These are phyloP conservation scores for Cylas formicarius DNA, from an alignment of 1,140 invertebrate genomes.

Conservation along the genomic window DNA sequence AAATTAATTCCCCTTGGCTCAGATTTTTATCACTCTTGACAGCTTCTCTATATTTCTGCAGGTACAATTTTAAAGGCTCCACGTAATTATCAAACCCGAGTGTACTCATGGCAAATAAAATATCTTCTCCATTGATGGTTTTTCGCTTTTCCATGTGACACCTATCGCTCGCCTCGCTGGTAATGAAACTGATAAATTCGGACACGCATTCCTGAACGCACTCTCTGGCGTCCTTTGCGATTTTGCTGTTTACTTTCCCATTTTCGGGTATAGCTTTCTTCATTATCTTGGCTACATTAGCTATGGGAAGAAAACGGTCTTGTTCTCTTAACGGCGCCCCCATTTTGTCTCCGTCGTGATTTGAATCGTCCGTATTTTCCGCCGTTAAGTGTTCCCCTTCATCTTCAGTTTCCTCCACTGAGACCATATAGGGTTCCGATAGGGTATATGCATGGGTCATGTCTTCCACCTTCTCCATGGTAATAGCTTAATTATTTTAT, in stretches of 20 bases:
- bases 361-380: slow-evolving; percentile 69
- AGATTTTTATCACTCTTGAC: slow-evolving; percentile 40
- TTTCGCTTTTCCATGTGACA: slow-evolving; percentile 98
- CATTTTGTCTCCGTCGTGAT: slow-evolving; percentile 49
- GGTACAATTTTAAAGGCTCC: slow-evolving; percentile 90
- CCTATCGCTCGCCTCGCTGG: slow-evolving; percentile 93
- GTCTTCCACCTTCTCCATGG: slow-evolving; percentile 24
- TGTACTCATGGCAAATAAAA: slow-evolving; percentile 92
- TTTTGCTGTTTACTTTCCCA: slow-evolving; percentile 75
- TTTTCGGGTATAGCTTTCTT: slow-evolving; percentile 93
- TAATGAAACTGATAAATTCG: slow-evolving; percentile 99
- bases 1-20: slow-evolving; percentile 29
- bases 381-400: slow-evolving; percentile 41
- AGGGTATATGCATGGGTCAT: slow-evolving; percentile 27
- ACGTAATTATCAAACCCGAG: slow-evolving; percentile 99
- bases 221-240: slow-evolving; percentile 98
- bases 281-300: slow-evolving; percentile 99
- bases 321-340: slow-evolving; percentile 69
- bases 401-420: slow-evolving; percentile 36
- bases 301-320: slow-evolving; percentile 94
- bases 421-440: slow-evolving; percentile 32
- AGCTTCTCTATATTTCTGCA: slow-evolving; percentile 92
- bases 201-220: slow-evolving; percentile 99
- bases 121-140: slow-evolving; percentile 98
- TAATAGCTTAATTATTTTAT: too few relatives aligned